phyloP scores from a whole-genome alignment of 2,888 invertebrate genomes.

The Chymomyza procnemis region DNA sequence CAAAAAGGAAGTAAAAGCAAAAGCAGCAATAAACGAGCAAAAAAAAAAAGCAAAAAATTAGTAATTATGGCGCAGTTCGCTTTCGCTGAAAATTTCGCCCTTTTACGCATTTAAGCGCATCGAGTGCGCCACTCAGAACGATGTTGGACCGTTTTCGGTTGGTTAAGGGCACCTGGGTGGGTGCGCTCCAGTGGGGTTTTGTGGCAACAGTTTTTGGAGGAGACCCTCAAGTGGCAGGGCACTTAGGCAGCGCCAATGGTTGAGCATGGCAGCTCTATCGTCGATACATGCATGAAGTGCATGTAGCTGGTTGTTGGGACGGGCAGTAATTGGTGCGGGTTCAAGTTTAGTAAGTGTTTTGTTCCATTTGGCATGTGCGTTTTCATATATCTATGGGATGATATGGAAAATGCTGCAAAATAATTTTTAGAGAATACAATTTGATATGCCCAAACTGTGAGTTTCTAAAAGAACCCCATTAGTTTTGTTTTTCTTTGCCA shows the following conservation, averaged over 20 bases:
- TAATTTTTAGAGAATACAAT: no score
- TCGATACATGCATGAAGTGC: no score
- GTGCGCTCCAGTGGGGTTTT: not conserved
- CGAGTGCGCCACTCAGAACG: constrained; percentile 42
- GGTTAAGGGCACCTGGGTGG: not conserved
- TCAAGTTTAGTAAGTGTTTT: no score
- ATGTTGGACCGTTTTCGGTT: not conserved
- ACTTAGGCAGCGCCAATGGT: not conserved
- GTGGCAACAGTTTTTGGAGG: not conserved
- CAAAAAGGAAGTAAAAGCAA: constrained; percentile 7
- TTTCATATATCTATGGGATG: no score
- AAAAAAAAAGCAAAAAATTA: constrained; percentile 29
- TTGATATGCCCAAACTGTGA: no score
- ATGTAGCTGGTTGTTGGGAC: no score
- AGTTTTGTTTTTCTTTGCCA: no score
- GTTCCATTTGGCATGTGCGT: no score
- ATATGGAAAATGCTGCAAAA: no score
- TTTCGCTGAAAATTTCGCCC: constrained; percentile 23
- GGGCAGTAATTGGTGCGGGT: no score
- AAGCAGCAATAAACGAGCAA: not conserved
- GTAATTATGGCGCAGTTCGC: constrained; percentile 64
- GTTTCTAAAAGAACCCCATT: no score
- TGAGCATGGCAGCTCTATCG: not conserved
- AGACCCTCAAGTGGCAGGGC: not conserved
- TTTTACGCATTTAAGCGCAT: constrained; percentile 16